Conservation (phyloP, 1,140 invertebrate genomes). For the Anastatus disparis region DNA sequence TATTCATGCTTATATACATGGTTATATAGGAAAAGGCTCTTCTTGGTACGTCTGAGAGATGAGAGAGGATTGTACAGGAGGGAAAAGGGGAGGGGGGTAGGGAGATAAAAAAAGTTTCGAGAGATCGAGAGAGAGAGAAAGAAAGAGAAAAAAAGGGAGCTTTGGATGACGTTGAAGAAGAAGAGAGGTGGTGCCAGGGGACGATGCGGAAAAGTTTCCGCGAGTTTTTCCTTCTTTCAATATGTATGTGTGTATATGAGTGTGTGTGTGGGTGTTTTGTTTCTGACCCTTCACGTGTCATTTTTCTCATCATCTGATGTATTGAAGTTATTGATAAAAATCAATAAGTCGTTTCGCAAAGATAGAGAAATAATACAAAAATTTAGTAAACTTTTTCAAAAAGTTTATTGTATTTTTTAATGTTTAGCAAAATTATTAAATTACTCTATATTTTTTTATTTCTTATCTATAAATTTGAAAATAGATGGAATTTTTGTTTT, state of each 20-base stretch:
- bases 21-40: constrained; percentile 49
- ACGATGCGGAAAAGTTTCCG: constrained; percentile 49
- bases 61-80: constrained; percentile 6
- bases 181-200: constrained; percentile 9
- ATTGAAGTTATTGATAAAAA: too few relatives aligned
- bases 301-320: constrained; percentile 11
- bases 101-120: constrained; percentile 33
- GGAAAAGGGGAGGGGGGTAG: not conserved
- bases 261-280: too few relatives aligned
- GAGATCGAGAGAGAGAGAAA: constrained; percentile 27
- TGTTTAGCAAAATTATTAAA: too few relatives aligned
- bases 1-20: not conserved
- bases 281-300: constrained; percentile 14
- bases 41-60: not conserved
- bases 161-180: constrained; percentile 42
- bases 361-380: too few relatives aligned
- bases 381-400: too few relatives aligned
- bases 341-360: too few relatives aligned
- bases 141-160: not conserved
- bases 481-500: too few relatives aligned
- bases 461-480: too few relatives aligned
- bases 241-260: too few relatives aligned
- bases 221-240: constrained; percentile 49
- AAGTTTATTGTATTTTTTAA: too few relatives aligned
- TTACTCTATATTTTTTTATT: too few relatives aligned